Evolutionary conservation across 53 echinoderm and acorn worm genomes (phyloP).

Genomic region (Astropecten irregularis): DNA sequence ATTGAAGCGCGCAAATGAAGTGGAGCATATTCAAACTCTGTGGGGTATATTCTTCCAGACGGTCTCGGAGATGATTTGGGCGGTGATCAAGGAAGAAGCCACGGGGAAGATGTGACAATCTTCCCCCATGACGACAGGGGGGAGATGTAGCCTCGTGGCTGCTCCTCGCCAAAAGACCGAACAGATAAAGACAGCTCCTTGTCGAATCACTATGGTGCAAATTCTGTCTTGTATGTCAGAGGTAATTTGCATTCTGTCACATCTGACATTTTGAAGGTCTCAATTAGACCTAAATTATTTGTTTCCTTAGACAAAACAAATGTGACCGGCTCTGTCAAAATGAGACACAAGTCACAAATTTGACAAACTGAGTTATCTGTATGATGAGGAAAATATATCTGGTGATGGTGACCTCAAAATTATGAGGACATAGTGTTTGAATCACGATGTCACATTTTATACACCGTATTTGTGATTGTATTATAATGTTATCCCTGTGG

Average conservation of each 20-base stretch:
- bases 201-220: neutral
- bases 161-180: neutral
- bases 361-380: too few species aligned
- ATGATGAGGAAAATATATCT: too few species aligned
- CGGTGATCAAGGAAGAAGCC: neutral
- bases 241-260: neutral
- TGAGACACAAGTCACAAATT: too few species aligned
- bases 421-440: too few species aligned
- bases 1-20: neutral
- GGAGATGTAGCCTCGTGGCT: neutral
- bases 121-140: slow-evolving; percentile 1
- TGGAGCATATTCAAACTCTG: neutral
- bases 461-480: too few species aligned
- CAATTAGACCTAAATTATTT: neutral
- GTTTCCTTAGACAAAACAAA: too few species aligned
- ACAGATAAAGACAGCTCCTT: neutral
- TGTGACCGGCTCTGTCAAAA: too few species aligned
- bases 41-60: neutral
- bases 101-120: slow-evolving; percentile 8
- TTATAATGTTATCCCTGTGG: too few species aligned
- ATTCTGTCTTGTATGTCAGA: neutral
- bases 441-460: too few species aligned
- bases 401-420: too few species aligned
- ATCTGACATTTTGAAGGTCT: neutral
- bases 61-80: neutral